Conservation (phyloP, 2,888 invertebrate genomes). For the Polylopha cassiicola region DNA sequence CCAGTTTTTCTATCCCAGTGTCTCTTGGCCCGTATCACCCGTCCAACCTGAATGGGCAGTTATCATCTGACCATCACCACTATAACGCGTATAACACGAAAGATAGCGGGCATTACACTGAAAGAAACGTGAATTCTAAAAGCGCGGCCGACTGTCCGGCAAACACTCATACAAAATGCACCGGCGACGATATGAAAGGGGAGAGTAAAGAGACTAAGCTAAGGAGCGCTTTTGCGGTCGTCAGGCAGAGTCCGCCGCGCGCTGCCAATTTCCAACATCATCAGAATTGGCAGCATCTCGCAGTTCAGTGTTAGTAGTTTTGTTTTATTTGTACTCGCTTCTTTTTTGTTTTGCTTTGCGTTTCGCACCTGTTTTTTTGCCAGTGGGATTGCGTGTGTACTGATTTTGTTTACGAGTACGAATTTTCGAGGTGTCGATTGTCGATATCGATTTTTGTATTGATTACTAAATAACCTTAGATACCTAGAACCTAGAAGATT, state of each 20-base stretch:
- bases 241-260: constrained; percentile 78
- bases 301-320: constrained; percentile 81
- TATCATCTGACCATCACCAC: constrained; percentile 64
- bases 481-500: no score
- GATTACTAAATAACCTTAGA: no score
- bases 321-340: constrained; percentile 36
- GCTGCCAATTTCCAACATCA: constrained; percentile 54
- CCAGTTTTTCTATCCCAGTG: constrained; percentile 62
- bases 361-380: constrained; percentile 10
- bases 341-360: constrained; percentile 34
- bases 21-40: constrained; percentile 73
- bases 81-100: constrained; percentile 72
- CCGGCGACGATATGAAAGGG: constrained; percentile 61
- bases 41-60: constrained; percentile 67
- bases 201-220: constrained; percentile 70
- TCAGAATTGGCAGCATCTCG: constrained; percentile 79
- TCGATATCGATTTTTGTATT: no score
- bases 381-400: background rate
- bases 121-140: constrained; percentile 68
- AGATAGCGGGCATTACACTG: constrained; percentile 72
- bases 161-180: constrained; percentile 73
- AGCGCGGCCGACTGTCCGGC: constrained; percentile 63
- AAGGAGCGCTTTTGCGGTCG: constrained; percentile 80
- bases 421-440: no score
- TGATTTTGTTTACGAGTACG: no score